Base-by-base conservation (phyloP, 30 jellyfish, hydroid and myxozoan species). In the Aurelia coerulea region DNA sequence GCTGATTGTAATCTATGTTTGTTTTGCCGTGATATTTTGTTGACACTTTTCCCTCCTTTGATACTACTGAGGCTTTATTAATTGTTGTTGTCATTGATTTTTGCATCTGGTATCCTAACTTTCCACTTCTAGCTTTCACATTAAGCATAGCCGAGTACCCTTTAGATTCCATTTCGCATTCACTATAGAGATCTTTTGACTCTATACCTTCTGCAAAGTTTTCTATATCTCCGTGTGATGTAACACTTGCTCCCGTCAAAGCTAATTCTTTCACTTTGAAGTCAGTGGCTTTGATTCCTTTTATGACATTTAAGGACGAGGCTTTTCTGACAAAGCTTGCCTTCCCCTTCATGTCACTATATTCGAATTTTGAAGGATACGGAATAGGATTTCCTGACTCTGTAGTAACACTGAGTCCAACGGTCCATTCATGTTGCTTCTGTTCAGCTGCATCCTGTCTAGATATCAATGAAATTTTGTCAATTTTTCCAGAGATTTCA, bases 381-480 rank as follows among this genome's bases (percentile, higher is more conserved):
- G 69, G 69, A 60, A 60, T 60, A 60, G 69, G 69, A 23, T 3
- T 10, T 60, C 69, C 69, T 60, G 69, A 3, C 69, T 3, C 69
- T 16, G 69, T 60, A 3, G 69, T 60, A 17, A 60, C 69, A 23
- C 69, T 60, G 69, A 60, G 69, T 60, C 69, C 69, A 10, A 60
- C 69, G 11, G 69, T 60, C 69, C 69, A 60, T 23, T 60, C 13
- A 23, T 5, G 10, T 17, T 23, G 31, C 34, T 60, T 60, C 13
- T 60, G 34, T 23, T 60, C 34, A 11, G 11, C 29, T 11, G 7
- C 29, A 11, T 60, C 34, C 11, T 60, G 69, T 23, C 69, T 60
- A 23, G 69, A 60, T 23, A 16, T 60, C 31, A 60, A 17, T 16
- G 34, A 17, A 3, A 60, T 60, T 11, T 11, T 60, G 34, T 60